Percentiles rank a stretch among this genome's conserved stretches.
These are phyloP conservation scores for Gymnocypris eckloni DNA, from an alignment of 2,797 vertebrate species.

Conservation along the genomic window DNA sequence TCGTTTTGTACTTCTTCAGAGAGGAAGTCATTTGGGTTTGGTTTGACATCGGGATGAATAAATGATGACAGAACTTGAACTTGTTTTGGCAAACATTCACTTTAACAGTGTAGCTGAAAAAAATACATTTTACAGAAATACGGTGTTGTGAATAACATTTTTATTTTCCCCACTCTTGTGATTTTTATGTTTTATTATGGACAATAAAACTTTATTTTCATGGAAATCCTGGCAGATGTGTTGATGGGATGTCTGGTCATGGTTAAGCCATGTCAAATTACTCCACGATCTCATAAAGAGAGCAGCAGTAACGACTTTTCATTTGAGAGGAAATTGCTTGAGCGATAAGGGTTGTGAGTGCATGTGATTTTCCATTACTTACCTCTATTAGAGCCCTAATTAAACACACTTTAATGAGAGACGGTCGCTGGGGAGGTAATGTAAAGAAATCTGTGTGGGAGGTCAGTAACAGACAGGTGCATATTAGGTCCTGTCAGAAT, in stretches of 20 bases:
- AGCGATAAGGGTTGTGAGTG: slow-evolving; percentile 46
- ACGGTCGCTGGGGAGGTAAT: slow-evolving; percentile 24
- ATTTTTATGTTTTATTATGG: background rate
- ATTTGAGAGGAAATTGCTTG: slow-evolving; percentile 62
- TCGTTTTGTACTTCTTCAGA: too few relatives aligned
- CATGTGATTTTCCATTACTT: slow-evolving; percentile 63
- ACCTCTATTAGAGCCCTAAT: slow-evolving; percentile 64
- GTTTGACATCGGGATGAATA: background rate
- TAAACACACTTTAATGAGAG: slow-evolving; percentile 60
- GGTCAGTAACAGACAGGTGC: background rate
- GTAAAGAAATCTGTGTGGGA: slow-evolving; percentile 1
- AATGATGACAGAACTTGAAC: background rate
- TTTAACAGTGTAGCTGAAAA: background rate
- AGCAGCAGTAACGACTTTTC: slow-evolving; percentile 58
- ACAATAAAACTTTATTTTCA: background rate
- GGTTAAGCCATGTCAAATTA: slow-evolving; percentile 60
- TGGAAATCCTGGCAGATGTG: slow-evolving; percentile 37
- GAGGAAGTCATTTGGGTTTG: background rate
- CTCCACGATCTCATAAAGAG: slow-evolving; percentile 50
- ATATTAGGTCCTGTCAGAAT: slow-evolving; percentile 19
- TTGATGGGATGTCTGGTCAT: slow-evolving; percentile 57
- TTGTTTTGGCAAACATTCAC: background rate
- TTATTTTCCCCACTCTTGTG: too few relatives aligned
- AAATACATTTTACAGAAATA: background rate
- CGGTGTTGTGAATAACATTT: background rate